These are phyloP conservation scores for Sebastiscus albofasciatus DNA, from an alignment of 2,797 vertebrate genomes.

Conservation along the genomic window DNA sequence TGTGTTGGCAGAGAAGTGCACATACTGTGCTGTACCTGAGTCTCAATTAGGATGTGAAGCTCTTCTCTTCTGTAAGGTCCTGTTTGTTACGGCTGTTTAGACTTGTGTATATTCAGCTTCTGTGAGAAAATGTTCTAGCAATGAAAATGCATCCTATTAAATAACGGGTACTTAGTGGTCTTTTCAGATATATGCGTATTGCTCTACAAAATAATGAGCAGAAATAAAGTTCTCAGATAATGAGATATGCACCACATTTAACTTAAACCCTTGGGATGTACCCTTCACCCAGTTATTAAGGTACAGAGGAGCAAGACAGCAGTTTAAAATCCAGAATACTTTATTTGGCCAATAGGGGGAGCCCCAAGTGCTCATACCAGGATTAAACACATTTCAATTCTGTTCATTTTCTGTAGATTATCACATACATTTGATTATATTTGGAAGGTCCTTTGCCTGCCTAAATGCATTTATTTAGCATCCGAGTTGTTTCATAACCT, in stretches of 20 bases:
- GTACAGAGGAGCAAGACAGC: slow-evolving; percentile 2
- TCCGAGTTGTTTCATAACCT: slow-evolving; percentile 54
- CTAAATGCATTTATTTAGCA: slow-evolving; percentile 40
- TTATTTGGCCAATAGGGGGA: slow-evolving; percentile 75
- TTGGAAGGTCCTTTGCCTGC: slow-evolving; percentile 23
- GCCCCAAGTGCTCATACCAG: slow-evolving; percentile 62
- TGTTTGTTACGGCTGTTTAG: slow-evolving; percentile 2
- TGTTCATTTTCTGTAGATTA: slow-evolving; percentile 36
- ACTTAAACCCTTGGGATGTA: neutral
- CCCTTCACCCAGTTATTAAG: slow-evolving; percentile 4
- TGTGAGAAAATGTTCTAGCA: slow-evolving; percentile 7
- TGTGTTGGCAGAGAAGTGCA: slow-evolving; percentile 28
- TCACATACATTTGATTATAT: slow-evolving; percentile 46
- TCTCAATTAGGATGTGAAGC: slow-evolving; percentile 29
- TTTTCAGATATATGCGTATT: neutral
- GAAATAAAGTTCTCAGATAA: slow-evolving; percentile 10
- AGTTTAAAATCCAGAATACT: slow-evolving; percentile 5
- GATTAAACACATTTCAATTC: neutral
- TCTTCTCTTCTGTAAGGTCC: neutral
- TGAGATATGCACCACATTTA: neutral
- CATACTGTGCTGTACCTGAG: slow-evolving; percentile 37
- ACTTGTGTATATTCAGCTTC: neutral
- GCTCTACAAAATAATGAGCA: slow-evolving; percentile 5
- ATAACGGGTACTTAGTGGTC: neutral
- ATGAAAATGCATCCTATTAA: neutral